Percentiles rank a stretch among this genome's conserved stretches.
These are phyloP conservation scores for Diplogasteroides magnus DNA, from an alignment of 1,140 invertebrate genomes.

Conservation along the genomic window DNA sequence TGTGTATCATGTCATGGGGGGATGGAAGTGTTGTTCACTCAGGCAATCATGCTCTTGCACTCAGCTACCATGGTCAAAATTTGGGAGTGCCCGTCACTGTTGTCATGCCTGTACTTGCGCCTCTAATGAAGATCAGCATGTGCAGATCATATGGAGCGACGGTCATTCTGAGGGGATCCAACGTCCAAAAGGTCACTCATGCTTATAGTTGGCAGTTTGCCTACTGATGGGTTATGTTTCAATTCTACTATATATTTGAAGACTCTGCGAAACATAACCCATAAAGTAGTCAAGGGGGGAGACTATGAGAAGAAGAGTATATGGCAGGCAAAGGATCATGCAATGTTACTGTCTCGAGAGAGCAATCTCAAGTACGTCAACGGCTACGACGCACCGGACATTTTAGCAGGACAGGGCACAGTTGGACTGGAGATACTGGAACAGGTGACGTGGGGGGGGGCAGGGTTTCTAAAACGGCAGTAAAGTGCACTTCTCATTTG, in stretches of 20 bases:
- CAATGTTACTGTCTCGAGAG: conserved; percentile 70
- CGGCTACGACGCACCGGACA: conserved; percentile 85
- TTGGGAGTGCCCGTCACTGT: conserved; percentile 79
- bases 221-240: too few species aligned
- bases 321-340: conserved; percentile 69
- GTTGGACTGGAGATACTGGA: conserved; percentile 83
- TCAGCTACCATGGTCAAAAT: conserved; percentile 77
- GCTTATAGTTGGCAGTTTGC: too few species aligned
- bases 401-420: conserved; percentile 86
- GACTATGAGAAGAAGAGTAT: too few species aligned
- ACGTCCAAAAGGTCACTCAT: conserved; percentile 69
- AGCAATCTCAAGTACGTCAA: conserved; percentile 74
- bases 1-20: too few species aligned
- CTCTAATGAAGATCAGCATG: conserved; percentile 85
- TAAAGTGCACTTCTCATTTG: too few species aligned
- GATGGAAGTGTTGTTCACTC: conserved; percentile 5
- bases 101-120: conserved; percentile 82
- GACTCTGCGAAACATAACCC: too few species aligned
- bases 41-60: conserved; percentile 81
- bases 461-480: too few species aligned
- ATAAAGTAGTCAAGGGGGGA: too few species aligned
- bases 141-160: conserved; percentile 78
- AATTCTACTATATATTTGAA: too few species aligned
- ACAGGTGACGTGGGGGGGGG: conserved; percentile 66
- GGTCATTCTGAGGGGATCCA: conserved; percentile 74